Evolutionary conservation across 2,113 vertebrate species (phyloP), one percentile per base, ranked within the genome.

Genomic region (Solea senegalensis): DNA sequence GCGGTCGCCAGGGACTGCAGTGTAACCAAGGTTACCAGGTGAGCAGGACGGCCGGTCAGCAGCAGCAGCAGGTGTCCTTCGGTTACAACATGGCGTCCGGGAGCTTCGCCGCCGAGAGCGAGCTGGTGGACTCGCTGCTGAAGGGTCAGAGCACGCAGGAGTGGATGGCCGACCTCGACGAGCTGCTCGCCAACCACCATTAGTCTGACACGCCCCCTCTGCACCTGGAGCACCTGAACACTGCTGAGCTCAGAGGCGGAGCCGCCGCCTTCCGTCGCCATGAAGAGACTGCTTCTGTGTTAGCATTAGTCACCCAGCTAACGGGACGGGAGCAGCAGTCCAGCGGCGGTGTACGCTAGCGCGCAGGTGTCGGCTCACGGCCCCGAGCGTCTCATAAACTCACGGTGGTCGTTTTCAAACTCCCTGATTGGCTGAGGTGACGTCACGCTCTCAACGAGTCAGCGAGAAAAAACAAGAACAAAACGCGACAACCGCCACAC

Each of bases 81-180:
- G 92, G 94, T 15, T 98, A 97, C 74, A 93, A 92, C 0, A 39
- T 90, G 84, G 96, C 96, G 28, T 89, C 95, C 0, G 95, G 94
- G 0, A 94, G 94, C 67, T 94, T 98, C 70, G 92, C 95, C 3
- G 96, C 94, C 0, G 96, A 98, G 67, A 93, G 95, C 0, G 98
- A 99, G 61, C 92, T 99, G 83, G 96, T 99, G 57, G 97, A 98
- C 92, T 96, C 96, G 0, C 90, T 99, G 88, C 91, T 99, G 78
- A 99, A 99, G 93, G 95, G 94, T 58, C 96, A 96, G 94, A 95
- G 95, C 91, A 95, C 96, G 0, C 96, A 99, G 90, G 97, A 98
- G 83, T 99, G 97, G 97, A 99, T 99, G 93, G 96, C 94, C 9
- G 97, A 99, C 65, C 90, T 99, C 90, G 96, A 99, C 2, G 96